A percentile compares a stretch with the other conserved stretches of the same genome.
phyloP scores from a whole-genome alignment of 2,888 invertebrate species.

The Ctenicera cuprea region DNA sequence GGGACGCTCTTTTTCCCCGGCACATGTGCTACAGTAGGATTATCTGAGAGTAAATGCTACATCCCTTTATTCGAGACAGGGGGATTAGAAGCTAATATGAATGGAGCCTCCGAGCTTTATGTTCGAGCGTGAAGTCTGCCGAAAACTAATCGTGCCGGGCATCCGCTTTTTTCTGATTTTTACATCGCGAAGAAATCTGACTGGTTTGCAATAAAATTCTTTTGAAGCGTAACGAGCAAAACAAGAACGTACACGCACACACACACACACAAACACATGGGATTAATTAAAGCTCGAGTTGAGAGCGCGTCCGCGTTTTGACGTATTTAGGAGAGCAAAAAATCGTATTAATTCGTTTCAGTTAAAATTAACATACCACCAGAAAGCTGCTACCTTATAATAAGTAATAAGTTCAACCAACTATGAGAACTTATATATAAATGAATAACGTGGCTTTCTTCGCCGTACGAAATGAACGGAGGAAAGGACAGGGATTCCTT shows the following conservation, averaged over 20 bases:
- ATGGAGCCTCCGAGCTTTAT: slow-evolving; percentile 40
- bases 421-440: slow-evolving; percentile 9
- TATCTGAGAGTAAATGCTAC: slow-evolving; percentile 48
- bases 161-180: background rate
- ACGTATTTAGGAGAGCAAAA: slow-evolving; percentile 31
- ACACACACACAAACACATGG: no score
- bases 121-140: slow-evolving; percentile 29
- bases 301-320: slow-evolving; percentile 26
- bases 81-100: slow-evolving; percentile 48
- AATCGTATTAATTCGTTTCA: slow-evolving; percentile 37
- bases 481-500: background rate
- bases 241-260: slow-evolving; percentile 5
- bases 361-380: slow-evolving; percentile 40
- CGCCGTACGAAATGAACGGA: background rate
- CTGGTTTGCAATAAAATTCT: slow-evolving; percentile 9
- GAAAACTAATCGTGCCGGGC: background rate
- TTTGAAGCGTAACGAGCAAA: slow-evolving; percentile 21
- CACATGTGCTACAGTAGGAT: slow-evolving; percentile 49
- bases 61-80: slow-evolving; percentile 51
- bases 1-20: slow-evolving; percentile 33
- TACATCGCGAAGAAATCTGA: slow-evolving; percentile 2
- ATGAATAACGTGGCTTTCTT: background rate
- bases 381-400: slow-evolving; percentile 30
- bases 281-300: slow-evolving; percentile 31
- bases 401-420: slow-evolving; percentile 31